Evolutionary conservation across 2,113 vertebrate species (phyloP).

Genomic region (Coptodon rendalli): DNA sequence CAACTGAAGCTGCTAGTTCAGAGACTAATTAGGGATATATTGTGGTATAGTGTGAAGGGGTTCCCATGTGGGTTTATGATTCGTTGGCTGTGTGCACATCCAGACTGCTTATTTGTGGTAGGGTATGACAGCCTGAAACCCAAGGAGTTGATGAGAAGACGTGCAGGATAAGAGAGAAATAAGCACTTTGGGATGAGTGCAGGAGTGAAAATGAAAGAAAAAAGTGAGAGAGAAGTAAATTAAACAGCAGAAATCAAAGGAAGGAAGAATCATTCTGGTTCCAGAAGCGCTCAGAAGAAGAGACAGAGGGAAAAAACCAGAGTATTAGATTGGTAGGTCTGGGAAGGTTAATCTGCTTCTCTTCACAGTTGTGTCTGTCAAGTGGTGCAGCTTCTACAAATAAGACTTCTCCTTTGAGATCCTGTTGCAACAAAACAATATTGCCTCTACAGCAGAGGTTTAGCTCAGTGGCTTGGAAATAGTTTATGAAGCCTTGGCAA

Average conservation of each 20-base stretch:
- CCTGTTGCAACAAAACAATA: conserved; percentile 2
- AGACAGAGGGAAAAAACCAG: background rate
- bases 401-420: conserved; percentile 14
- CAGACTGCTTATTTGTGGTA: conserved; percentile 53
- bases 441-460: background rate
- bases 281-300: background rate
- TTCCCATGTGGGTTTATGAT: conserved; percentile 46
- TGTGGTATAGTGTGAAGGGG: conserved; percentile 43
- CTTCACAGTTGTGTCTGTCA: conserved; percentile 26
- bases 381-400: conserved; percentile 15
- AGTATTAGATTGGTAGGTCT: background rate
- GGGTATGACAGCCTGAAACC: conserved; percentile 49
- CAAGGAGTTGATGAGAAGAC: background rate
- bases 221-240: background rate
- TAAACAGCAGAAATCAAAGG: background rate
- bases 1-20: conserved; percentile 32
- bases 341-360: conserved; percentile 38
- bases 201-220: background rate
- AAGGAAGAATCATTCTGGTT: background rate
- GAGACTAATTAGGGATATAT: conserved; percentile 56
- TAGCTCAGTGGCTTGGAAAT: background rate
- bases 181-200: background rate
- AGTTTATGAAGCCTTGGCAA: background rate
- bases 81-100: conserved; percentile 22
- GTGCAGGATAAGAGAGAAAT: background rate